Conservation (phyloP, 2,888 invertebrate species). For the Polietes domitor region DNA sequence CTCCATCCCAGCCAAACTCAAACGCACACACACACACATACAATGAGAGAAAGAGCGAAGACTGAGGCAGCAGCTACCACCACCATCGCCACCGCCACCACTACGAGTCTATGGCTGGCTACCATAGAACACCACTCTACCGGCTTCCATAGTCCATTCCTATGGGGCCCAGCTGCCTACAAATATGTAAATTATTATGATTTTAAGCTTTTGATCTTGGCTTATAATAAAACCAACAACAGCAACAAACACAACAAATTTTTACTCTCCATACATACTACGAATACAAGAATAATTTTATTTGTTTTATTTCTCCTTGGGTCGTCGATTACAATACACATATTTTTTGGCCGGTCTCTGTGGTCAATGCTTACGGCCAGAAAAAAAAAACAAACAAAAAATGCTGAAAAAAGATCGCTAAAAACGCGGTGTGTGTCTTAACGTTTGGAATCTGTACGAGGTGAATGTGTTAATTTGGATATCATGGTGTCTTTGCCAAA, state of each 20-base stretch:
- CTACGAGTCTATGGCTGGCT: not conserved
- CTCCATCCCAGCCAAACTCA: conserved; percentile 37
- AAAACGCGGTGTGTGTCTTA: conserved; percentile 60
- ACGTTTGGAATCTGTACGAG: not conserved
- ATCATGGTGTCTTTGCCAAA: too few species aligned
- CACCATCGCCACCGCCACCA: not conserved
- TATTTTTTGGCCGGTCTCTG: conserved; percentile 7
- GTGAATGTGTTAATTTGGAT: not conserved
- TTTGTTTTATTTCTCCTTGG: conserved; percentile 44
- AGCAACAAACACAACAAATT: not conserved
- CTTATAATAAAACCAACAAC: conserved; percentile 42
- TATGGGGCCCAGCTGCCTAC: conserved; percentile 57
- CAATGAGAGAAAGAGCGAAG: not conserved
- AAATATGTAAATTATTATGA: conserved; percentile 68
- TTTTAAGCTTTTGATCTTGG: conserved; percentile 67
- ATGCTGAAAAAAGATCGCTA: too few species aligned
- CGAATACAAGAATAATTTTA: conserved; percentile 57
- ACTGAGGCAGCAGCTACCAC: not conserved
- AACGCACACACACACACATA: not conserved
- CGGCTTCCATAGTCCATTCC: not conserved
- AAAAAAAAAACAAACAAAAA: not conserved
- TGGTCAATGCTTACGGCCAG: conserved; percentile 58
- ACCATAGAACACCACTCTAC: conserved; percentile 13
- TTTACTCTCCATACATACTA: conserved; percentile 27
- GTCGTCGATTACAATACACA: conserved; percentile 31